Conservation (phyloP, 2,113 vertebrate genomes). For the Polypterus bichir region DNA sequence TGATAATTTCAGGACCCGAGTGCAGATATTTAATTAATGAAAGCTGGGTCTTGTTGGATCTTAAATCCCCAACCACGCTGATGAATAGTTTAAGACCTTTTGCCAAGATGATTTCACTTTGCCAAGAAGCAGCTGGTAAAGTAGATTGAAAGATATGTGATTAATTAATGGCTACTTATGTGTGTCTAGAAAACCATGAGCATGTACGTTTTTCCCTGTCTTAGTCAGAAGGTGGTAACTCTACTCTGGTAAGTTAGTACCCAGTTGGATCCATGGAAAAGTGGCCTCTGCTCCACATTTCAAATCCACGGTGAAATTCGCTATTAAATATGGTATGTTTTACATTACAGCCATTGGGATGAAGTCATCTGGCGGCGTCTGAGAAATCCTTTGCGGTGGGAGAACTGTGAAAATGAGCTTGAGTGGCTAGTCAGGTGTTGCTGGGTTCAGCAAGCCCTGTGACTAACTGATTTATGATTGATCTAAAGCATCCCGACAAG, state of each 20-base stretch:
- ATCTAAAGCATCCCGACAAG: conserved; percentile 25
- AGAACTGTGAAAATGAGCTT: conserved; percentile 36
- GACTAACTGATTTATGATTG: conserved; percentile 29
- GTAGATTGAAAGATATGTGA: neutral
- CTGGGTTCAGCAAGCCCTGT: conserved; percentile 25
- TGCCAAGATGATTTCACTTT: conserved; percentile 40
- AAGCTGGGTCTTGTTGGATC: neutral
- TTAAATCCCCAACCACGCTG: conserved; percentile 6
- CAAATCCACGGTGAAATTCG: conserved; percentile 22
- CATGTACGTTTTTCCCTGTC: no score
- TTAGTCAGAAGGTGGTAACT: no score
- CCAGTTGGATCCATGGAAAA: no score
- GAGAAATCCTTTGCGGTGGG: conserved; percentile 31
- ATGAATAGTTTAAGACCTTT: conserved; percentile 25
- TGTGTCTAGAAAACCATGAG: no score
- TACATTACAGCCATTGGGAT: conserved; percentile 31
- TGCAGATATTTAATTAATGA: no score
- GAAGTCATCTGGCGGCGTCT: conserved; percentile 33
- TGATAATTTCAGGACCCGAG: no score
- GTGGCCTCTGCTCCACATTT: conserved; percentile 15
- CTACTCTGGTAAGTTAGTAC: no score
- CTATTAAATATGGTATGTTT: conserved; percentile 31
- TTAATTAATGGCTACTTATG: conserved; percentile 14
- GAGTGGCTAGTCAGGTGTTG: conserved; percentile 29
- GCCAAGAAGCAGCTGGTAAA: conserved; percentile 36